These are phyloP conservation scores for Heliothis subflexa DNA, from an alignment of 1,140 invertebrate species.

Conservation along the genomic window DNA sequence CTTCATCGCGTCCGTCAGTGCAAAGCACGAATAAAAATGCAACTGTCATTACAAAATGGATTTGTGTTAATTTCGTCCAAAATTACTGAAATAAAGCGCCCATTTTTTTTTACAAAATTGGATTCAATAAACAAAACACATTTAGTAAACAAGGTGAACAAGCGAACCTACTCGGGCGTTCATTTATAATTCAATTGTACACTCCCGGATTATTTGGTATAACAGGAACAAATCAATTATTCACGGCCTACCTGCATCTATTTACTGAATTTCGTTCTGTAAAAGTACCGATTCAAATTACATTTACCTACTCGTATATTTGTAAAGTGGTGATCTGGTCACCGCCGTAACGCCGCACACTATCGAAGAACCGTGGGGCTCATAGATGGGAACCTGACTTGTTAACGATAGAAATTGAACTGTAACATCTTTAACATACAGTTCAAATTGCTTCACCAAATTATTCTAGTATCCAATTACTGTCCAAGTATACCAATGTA, in stretches of 20 bases:
- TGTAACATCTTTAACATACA: neutral
- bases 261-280: conserved; percentile 34
- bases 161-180: conserved; percentile 16
- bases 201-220: conserved; percentile 51
- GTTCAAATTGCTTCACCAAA: neutral
- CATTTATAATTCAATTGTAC: conserved; percentile 55
- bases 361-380: too few relatives aligned
- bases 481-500: neutral
- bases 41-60: neutral
- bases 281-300: conserved; percentile 10
- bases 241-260: conserved; percentile 45
- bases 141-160: conserved; percentile 35
- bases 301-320: neutral
- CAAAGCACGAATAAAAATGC: neutral
- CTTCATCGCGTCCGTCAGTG: too few relatives aligned
- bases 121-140: conserved; percentile 41
- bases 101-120: conserved; percentile 27
- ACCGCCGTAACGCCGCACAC: too few relatives aligned
- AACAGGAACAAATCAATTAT: conserved; percentile 53
- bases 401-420: neutral
- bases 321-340: neutral
- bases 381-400: too few relatives aligned
- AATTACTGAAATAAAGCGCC: conserved; percentile 4
- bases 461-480: conserved; percentile 2
- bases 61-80: neutral